Percentiles rank a stretch among this genome's conserved stretches.
Evolutionary conservation across 2,888 invertebrate genomes (phyloP).

Genomic region (Girardia tigrina): DNA sequence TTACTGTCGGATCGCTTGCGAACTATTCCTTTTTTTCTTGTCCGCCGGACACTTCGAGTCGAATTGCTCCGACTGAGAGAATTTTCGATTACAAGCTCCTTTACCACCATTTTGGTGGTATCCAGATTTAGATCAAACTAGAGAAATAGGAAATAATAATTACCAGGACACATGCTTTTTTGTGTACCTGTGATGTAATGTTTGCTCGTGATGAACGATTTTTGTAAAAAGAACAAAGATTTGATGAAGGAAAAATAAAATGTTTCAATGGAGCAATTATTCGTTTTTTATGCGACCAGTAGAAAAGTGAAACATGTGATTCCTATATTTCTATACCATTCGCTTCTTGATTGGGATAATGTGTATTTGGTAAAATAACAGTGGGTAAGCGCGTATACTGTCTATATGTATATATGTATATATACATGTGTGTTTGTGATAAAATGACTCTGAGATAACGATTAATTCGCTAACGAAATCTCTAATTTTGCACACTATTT

Average conservation of each 20-base stretch:
- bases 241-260: not conserved
- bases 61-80: constrained; percentile 5
- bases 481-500: not conserved
- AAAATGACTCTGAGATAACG: not conserved
- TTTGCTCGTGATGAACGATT: not conserved
- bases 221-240: not conserved
- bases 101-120: constrained; percentile 2
- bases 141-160: not conserved
- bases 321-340: not conserved
- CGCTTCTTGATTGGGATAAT: not conserved
- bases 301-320: constrained; percentile 5
- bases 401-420: not conserved
- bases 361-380: not conserved
- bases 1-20: not conserved
- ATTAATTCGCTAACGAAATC: constrained; percentile 21
- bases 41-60: not conserved
- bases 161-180: not conserved
- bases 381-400: not conserved
- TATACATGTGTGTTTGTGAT: not conserved
- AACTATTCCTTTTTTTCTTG: constrained; percentile 11
- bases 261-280: not conserved
- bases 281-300: not conserved
- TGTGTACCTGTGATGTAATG: not conserved
- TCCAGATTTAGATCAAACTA: not conserved
- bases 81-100: not conserved